phyloP scores from a whole-genome alignment of 2,888 invertebrate genomes.

The Lapara coniferarum region DNA sequence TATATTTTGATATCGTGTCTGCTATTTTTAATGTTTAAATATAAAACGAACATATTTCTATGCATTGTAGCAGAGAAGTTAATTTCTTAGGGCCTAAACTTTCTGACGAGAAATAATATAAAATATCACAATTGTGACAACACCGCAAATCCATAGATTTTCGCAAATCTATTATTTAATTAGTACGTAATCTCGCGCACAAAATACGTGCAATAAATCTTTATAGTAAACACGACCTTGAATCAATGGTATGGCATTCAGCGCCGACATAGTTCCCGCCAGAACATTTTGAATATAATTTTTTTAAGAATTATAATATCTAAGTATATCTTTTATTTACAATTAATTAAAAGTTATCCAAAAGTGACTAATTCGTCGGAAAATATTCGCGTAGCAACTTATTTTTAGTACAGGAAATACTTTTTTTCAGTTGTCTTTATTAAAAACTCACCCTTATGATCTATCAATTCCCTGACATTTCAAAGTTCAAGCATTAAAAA shows the following conservation, averaged over 20 bases:
- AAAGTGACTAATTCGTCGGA: slow-evolving; percentile 17
- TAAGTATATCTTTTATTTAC: background rate
- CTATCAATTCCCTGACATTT: slow-evolving; percentile 22
- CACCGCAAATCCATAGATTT: background rate
- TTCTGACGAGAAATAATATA: background rate
- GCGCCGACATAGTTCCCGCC: background rate
- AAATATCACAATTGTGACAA: background rate
- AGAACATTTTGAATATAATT: background rate
- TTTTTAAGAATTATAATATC: background rate
- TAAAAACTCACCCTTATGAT: background rate
- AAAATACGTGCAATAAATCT: background rate
- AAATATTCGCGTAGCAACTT: slow-evolving; percentile 1
- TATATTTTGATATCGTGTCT: no score
- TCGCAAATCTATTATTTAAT: background rate
- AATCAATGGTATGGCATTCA: background rate
- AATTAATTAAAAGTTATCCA: slow-evolving; percentile 6
- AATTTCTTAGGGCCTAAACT: no score
- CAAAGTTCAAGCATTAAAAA: background rate
- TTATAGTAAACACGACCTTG: background rate
- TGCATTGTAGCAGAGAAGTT: no score
- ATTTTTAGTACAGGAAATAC: background rate
- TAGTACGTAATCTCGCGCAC: background rate
- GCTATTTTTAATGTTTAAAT: no score
- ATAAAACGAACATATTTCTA: no score
- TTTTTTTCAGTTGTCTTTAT: background rate